These are phyloP conservation scores for Melitaea cinxia DNA, from an alignment of 1,140 invertebrate genomes.

Conservation along the genomic window DNA sequence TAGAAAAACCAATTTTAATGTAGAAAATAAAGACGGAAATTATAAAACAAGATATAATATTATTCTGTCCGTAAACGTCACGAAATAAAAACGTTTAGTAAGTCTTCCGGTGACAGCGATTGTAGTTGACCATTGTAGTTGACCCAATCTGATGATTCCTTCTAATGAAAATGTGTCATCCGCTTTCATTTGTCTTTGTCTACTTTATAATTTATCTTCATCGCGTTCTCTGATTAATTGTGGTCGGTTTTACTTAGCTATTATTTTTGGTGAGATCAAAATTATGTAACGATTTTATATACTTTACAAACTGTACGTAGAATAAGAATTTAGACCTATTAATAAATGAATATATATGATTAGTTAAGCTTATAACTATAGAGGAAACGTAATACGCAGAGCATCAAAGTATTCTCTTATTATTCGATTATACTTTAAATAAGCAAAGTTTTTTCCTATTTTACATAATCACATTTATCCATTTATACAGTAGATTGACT, in stretches of 20 bases:
- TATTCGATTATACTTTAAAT: too few relatives aligned
- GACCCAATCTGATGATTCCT: slow-evolving; percentile 25
- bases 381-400: too few relatives aligned
- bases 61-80: neutral
- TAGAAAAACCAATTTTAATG: too few relatives aligned
- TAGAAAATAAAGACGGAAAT: neutral
- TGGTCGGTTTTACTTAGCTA: slow-evolving; percentile 14
- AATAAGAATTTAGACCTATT: too few relatives aligned
- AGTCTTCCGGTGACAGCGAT: slow-evolving; percentile 25
- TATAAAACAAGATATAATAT: neutral
- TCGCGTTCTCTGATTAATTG: slow-evolving; percentile 30
- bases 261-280: slow-evolving; percentile 6
- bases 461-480: too few relatives aligned
- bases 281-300: neutral
- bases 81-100: neutral
- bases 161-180: slow-evolving; percentile 33
- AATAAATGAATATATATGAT: too few relatives aligned
- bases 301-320: too few relatives aligned
- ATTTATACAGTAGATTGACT: too few relatives aligned
- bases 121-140: slow-evolving; percentile 30
- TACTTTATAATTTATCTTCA: slow-evolving; percentile 34
- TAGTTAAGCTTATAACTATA: too few relatives aligned
- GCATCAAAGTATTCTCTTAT: too few relatives aligned
- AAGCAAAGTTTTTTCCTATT: too few relatives aligned
- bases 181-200: slow-evolving; percentile 29